Evolutionary conservation across 2,797 vertebrate genomes (phyloP), one percentile per base, ranked within the genome.

Genomic region (Pseudopleuronectes americanus): DNA sequence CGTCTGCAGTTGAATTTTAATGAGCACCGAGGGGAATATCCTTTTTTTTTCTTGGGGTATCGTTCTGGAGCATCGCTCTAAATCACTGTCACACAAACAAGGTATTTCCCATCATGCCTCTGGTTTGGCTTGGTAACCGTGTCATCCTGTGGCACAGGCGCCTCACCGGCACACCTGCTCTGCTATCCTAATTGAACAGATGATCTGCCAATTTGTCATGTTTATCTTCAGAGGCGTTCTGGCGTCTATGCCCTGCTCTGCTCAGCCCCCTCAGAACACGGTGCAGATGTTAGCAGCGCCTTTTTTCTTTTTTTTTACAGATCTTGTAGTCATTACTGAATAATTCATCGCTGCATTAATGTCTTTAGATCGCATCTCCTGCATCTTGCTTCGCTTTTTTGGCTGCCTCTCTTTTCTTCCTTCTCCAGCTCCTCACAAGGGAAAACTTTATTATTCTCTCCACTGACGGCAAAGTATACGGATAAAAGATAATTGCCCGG

Each of bases 401-500:
- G 85, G 67, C 74, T 78, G 77, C 47, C 84, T 84, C 80, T 77
- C 69, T 77, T 77, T 64, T 83, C 74, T 72, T 74, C 82, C 71
- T 83, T 83, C 92, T 89, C 84, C 38, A 62, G 89, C 83, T 59
- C 90, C 93, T 94, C 96, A 90, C 96, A 93, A 89, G 96, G 96
- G 96, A 96, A 95, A 96, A 95, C 94, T 95, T 96, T 95, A 96
- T 96, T 96, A 96, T 96, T 95, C 96, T 94, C 95, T 81, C 90
- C 93, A 92, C 95, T 95, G 95, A 97, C 93, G 92, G 95, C 94
- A 96, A 95, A 95, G 95, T 95, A 93, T 95, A 96, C 89, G 95
- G 95, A 96, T 96, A 96, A 97, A 97, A 97, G 96, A 97, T 97
- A 97, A 98, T 97, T 98, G 96, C 96, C 94, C 95, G 94, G 93